Conservation (phyloP, 2,888 invertebrate species). For the Plagiodera versicolora region DNA sequence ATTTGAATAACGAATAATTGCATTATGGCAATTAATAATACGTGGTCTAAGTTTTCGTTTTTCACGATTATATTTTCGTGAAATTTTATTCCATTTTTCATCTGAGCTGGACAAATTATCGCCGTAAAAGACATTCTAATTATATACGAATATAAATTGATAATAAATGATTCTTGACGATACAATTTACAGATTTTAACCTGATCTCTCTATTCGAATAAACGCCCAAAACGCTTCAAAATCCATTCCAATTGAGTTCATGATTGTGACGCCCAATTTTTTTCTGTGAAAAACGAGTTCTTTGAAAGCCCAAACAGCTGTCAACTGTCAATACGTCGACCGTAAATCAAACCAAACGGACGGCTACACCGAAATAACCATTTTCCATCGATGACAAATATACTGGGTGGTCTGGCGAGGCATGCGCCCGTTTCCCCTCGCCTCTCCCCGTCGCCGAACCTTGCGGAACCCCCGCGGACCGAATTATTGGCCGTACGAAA, state of each 20-base stretch:
- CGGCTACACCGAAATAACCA: too few relatives aligned
- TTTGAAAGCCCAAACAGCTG: too few relatives aligned
- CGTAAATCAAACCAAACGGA: too few relatives aligned
- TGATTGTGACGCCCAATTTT: too few relatives aligned
- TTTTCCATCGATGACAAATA: constrained; percentile 24
- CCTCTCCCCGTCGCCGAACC: constrained; percentile 23
- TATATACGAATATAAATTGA: constrained; percentile 4
- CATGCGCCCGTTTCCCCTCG: constrained; percentile 25
- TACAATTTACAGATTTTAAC: too few relatives aligned
- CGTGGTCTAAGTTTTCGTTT: constrained; percentile 14
- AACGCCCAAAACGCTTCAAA: constrained; percentile 3
- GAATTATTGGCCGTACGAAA: constrained; percentile 35
- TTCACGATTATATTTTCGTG: constrained; percentile 13
- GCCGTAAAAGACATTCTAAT: constrained; percentile 14
- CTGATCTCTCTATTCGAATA: too few relatives aligned
- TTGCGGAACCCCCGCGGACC: constrained; percentile 24
- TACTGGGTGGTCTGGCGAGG: constrained; percentile 37
- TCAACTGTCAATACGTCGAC: too few relatives aligned
- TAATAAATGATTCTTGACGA: background rate
- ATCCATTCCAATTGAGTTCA: constrained; percentile 5
- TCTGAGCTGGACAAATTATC: constrained; percentile 17
- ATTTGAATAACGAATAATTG: constrained; percentile 17
- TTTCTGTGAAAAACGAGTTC: too few relatives aligned
- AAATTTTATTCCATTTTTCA: constrained; percentile 19
- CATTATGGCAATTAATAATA: constrained; percentile 16